Percentiles rank a stretch among this genome's conserved stretches.
Conservation (phyloP, 2,113 vertebrate genomes). For the Holacanthus passer region DNA sequence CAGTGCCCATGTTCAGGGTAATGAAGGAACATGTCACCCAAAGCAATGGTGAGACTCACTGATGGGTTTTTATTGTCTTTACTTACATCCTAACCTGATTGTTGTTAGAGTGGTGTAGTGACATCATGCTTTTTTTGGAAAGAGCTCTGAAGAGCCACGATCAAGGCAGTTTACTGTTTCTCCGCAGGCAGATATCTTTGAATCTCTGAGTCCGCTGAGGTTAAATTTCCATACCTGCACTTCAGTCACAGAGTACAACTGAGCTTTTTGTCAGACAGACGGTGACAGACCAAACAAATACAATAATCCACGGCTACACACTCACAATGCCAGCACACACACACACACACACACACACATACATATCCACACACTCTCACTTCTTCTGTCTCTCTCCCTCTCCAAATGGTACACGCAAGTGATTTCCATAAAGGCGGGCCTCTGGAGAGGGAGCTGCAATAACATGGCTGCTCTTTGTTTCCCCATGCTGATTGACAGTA, state of each 20-base stretch:
- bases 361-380: neutral
- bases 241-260: constrained; percentile 15
- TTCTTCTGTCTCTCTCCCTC: constrained; percentile 18
- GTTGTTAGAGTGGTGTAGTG: neutral
- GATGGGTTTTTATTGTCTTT: neutral
- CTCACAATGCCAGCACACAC: no score
- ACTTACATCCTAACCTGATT: neutral
- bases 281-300: constrained; percentile 39
- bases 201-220: constrained; percentile 57
- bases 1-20: neutral
- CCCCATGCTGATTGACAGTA: constrained; percentile 80
- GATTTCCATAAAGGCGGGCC: constrained; percentile 82
- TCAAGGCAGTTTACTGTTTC: constrained; percentile 37
- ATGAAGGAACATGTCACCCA: neutral
- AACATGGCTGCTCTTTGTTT: constrained; percentile 80
- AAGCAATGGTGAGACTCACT: neutral
- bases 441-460: constrained; percentile 76
- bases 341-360: constrained; percentile 1
- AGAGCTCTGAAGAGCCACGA: constrained; percentile 40
- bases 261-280: constrained; percentile 34
- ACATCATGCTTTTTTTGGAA: constrained; percentile 23
- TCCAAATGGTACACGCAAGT: constrained; percentile 52
- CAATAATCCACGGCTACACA: constrained; percentile 19
- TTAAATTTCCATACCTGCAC: constrained; percentile 37
- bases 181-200: constrained; percentile 56